A percentile compares a stretch with the other conserved stretches of the same genome.
Conservation (phyloP, 2,888 invertebrate genomes). For the Diarsia brunnea region DNA sequence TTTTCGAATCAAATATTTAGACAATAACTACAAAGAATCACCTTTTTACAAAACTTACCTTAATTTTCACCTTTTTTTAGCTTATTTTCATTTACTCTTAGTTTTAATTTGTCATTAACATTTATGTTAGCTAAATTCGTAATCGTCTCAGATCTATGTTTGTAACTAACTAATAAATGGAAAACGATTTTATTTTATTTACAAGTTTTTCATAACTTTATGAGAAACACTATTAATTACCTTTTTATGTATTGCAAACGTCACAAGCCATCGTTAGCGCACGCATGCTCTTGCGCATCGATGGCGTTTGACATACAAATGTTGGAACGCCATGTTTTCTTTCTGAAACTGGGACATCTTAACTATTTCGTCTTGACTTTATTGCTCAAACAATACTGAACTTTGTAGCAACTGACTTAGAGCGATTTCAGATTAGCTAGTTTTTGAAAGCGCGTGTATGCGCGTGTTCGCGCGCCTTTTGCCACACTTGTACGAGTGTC, state of each 20-base stretch:
- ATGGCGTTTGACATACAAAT: conserved; percentile 19
- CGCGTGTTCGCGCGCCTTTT: background rate
- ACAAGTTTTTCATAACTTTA: conserved; percentile 28
- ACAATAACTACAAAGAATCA: background rate
- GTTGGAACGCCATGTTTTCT: conserved; percentile 24
- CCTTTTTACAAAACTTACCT: background rate
- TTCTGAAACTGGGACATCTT: background rate
- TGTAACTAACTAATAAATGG: too few species aligned
- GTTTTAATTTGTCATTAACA: too few species aligned
- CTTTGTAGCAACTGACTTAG: background rate
- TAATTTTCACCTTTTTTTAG: too few species aligned
- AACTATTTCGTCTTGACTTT: background rate
- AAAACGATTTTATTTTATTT: too few species aligned
- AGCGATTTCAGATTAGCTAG: background rate
- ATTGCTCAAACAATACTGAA: background rate
- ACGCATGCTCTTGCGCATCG: conserved; percentile 50
- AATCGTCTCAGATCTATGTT: too few species aligned
- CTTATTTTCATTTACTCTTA: too few species aligned
- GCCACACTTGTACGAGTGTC: background rate
- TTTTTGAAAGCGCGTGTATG: too few species aligned
- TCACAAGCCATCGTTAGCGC: conserved; percentile 57
- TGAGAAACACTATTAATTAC: conserved; percentile 48
- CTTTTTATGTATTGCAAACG: conserved; percentile 46
- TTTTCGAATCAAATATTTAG: background rate
- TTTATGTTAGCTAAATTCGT: too few species aligned